These are phyloP conservation scores for Ormyrus nitidulus DNA, from an alignment of 2,888 invertebrate genomes.

Conservation along the genomic window DNA sequence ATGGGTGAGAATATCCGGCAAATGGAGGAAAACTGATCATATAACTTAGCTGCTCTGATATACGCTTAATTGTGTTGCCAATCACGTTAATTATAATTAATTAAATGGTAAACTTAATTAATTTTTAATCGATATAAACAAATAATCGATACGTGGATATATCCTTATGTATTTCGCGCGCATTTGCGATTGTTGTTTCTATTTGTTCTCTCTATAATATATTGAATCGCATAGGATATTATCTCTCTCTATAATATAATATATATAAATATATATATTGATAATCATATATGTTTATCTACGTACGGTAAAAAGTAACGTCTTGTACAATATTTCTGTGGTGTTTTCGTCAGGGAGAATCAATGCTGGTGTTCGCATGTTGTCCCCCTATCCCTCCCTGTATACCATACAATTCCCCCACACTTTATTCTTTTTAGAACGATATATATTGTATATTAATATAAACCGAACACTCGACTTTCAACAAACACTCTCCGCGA, in stretches of 20 bases:
- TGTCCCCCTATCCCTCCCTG: constrained; percentile 23
- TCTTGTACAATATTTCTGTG: constrained; percentile 56
- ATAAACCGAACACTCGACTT: neutral
- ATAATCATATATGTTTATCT: constrained; percentile 57
- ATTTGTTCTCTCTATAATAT: constrained; percentile 58
- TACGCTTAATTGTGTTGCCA: constrained; percentile 74
- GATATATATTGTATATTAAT: neutral
- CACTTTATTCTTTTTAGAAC: constrained; percentile 17
- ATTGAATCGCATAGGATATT: constrained; percentile 55
- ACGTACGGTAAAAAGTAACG: constrained; percentile 53
- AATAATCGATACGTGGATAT: constrained; percentile 55
- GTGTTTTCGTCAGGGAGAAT: constrained; percentile 41
- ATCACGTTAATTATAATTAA: constrained; percentile 68
- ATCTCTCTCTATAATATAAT: constrained; percentile 54
- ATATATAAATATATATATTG: constrained; percentile 42
- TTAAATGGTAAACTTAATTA: constrained; percentile 63
- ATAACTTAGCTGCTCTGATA: constrained; percentile 69
- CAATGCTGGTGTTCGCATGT: constrained; percentile 49
- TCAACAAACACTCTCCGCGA: constrained; percentile 15
- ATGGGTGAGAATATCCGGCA: constrained; percentile 20
- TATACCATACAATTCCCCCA: constrained; percentile 4
- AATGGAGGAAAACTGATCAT: constrained; percentile 56
- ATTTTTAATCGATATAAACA: constrained; percentile 58
- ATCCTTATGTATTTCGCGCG: constrained; percentile 58
- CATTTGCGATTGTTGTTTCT: constrained; percentile 58